Base-by-base conservation (phyloP, 1,140 invertebrate genomes). In the Lepidurus packardi region DNA sequence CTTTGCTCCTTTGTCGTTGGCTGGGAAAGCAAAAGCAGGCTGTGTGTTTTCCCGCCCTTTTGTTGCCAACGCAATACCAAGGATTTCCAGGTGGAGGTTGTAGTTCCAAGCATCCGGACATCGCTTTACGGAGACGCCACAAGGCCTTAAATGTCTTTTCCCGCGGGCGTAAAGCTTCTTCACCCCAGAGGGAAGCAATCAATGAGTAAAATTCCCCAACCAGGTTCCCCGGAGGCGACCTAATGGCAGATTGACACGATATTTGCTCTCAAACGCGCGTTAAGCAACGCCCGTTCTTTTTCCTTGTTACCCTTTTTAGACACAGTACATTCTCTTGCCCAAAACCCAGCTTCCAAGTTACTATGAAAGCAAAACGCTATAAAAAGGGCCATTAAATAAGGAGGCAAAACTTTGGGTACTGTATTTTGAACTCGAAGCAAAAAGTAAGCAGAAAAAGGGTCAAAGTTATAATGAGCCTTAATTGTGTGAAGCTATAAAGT, bases 181-280 rank as follows among this genome's bases (percentile, higher is more conserved):
- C 53, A 21, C 53, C n/a, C 21, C 34, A 34, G 34, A 34, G 53
- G 13, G 53, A n/a, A n/a, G 21, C 53, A 65, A 65, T 65, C 53
- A 65, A 65, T 65, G 53, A 21, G 16, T 65, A 65, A 21, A 65
- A 65, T n/a, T 65, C 21, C 21, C 53, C 53, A n/a, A 65, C 53
- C 8, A 9, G 16, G 53, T 21, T 65, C n/a, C 6, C 53, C 53
- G 6, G 53, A 65, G 53, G n/a, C 53, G 53, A 65, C 53, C 9
- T 65, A 65, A 65, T 65, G 21, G 53, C 53, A n/a, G 53, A 65
- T 65, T 65, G 53, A 65, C 53, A 65, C 53, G 53, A 65, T 65
- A 65, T 65, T n/a, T 21, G 16, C 21, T 65, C 13, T n/a, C 53
- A 65, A 21, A 34, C 34, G 34, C 34, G 34, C 34, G 34, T 34